phyloP scores from a whole-genome alignment of 1,140 invertebrate species.

The Zelostemma sp. region DNA sequence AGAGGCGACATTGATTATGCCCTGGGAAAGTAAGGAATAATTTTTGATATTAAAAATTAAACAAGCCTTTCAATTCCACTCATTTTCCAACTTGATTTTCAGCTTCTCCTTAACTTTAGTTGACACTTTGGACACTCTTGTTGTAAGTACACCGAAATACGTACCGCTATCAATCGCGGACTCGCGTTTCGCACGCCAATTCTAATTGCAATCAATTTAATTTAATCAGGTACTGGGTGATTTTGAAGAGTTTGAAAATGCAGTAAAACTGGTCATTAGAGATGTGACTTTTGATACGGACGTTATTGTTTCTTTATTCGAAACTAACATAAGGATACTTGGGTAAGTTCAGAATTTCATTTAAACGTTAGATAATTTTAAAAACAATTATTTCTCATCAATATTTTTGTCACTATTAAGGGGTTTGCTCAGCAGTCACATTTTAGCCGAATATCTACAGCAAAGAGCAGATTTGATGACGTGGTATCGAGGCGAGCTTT shows the following conservation, averaged over 20 bases:
- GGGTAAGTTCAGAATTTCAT: slow-evolving; percentile 76
- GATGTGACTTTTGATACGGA: slow-evolving; percentile 94
- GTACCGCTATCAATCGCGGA: too few species aligned
- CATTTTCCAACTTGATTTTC: slow-evolving; percentile 65
- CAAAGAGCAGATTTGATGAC: slow-evolving; percentile 80
- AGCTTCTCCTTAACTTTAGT: slow-evolving; percentile 97
- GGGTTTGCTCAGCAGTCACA: slow-evolving; percentile 93
- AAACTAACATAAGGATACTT: slow-evolving; percentile 97
- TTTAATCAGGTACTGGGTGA: slow-evolving; percentile 82
- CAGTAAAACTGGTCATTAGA: slow-evolving; percentile 86
- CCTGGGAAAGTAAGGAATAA: slow-evolving; percentile 90
- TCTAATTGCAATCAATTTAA: slow-evolving; percentile 9
- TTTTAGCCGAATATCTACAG: slow-evolving; percentile 87
- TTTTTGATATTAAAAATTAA: slow-evolving; percentile 7
- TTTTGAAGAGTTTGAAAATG: slow-evolving; percentile 93
- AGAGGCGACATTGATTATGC: slow-evolving; percentile 97
- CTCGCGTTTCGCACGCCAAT: too few species aligned
- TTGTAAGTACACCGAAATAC: slow-evolving; percentile 73
- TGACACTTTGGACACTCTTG: slow-evolving; percentile 94
- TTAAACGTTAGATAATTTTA: too few species aligned
- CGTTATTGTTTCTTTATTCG: slow-evolving; percentile 97
- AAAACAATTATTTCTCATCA: too few species aligned
- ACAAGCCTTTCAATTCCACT: not conserved
- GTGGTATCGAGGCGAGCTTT: slow-evolving; percentile 94
- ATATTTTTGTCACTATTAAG: too few species aligned